Evolutionary conservation across 53 echinoderm and acorn worm genomes (phyloP).

Genomic region (Luidia sarsii): DNA sequence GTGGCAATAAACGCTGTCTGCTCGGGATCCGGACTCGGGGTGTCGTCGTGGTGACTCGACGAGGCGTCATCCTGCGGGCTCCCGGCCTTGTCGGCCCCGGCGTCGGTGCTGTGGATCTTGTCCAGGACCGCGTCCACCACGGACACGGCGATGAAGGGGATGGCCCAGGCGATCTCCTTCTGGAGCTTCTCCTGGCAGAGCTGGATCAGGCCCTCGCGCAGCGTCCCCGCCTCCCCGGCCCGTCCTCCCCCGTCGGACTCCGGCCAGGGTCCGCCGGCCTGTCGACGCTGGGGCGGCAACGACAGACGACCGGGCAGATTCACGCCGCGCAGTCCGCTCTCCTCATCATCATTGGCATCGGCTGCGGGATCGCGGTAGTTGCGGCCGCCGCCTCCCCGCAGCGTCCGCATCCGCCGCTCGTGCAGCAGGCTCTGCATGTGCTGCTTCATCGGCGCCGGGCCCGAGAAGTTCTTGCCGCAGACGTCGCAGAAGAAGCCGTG

Average conservation of each 20-base stretch:
- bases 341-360: too few relatives aligned
- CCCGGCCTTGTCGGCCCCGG: background rate
- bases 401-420: slow-evolving; percentile 1
- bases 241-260: background rate
- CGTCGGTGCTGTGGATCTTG: background rate
- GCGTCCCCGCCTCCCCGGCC: background rate
- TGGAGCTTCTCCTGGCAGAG: slow-evolving; percentile 20
- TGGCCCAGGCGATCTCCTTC: slow-evolving; percentile 1
- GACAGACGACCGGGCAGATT: too few relatives aligned
- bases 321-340: too few relatives aligned
- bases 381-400: background rate
- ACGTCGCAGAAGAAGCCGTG: slow-evolving; percentile 25
- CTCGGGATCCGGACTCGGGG: background rate
- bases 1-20: too few relatives aligned
- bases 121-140: slow-evolving; percentile 21
- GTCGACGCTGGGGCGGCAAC: background rate
- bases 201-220: background rate
- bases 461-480: slow-evolving; percentile 37
- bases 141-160: slow-evolving; percentile 33
- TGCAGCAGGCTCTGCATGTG: slow-evolving; percentile 37
- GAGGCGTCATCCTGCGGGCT: background rate
- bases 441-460: slow-evolving; percentile 53
- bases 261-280: background rate
- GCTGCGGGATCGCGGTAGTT: too few relatives aligned
- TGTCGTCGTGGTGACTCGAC: background rate